Evolutionary conservation across 2,888 invertebrate genomes (phyloP).

Genomic region (Meghimatium bilineatum): DNA sequence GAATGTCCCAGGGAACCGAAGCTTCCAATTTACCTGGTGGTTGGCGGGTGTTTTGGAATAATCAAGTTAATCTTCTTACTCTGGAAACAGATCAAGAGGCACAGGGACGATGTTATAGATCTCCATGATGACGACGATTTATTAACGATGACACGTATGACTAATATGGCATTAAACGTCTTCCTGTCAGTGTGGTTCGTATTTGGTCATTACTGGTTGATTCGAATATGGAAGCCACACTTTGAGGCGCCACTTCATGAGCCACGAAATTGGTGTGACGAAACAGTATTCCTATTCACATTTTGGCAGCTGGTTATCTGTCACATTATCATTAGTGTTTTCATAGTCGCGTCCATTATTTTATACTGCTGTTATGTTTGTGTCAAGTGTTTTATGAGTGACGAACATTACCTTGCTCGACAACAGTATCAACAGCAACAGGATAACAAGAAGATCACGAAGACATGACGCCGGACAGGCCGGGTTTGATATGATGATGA

Average conservation of each 20-base stretch:
- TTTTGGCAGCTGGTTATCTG: constrained; percentile 85
- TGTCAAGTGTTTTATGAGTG: constrained; percentile 47
- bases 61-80: constrained; percentile 81
- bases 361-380: constrained; percentile 61
- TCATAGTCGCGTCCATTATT: constrained; percentile 54
- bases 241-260: constrained; percentile 85
- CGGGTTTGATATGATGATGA: neutral
- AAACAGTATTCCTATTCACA: constrained; percentile 86
- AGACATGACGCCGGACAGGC: constrained; percentile 1
- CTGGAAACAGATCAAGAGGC: constrained; percentile 83
- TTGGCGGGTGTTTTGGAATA: constrained; percentile 87
- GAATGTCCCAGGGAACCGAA: constrained; percentile 88
- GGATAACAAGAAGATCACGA: neutral
- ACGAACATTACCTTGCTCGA: neutral
- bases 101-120: constrained; percentile 74
- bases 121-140: constrained; percentile 71
- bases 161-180: constrained; percentile 83
- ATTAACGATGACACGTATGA: constrained; percentile 81
- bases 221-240: constrained; percentile 87
- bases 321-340: constrained; percentile 81
- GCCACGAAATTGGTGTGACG: constrained; percentile 88
- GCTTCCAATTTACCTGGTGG: constrained; percentile 89
- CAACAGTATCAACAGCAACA: neutral
- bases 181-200: constrained; percentile 87
- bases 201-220: constrained; percentile 88